Conservation (phyloP, 2,113 vertebrate species). For the Rhinichthys klamathensis region DNA sequence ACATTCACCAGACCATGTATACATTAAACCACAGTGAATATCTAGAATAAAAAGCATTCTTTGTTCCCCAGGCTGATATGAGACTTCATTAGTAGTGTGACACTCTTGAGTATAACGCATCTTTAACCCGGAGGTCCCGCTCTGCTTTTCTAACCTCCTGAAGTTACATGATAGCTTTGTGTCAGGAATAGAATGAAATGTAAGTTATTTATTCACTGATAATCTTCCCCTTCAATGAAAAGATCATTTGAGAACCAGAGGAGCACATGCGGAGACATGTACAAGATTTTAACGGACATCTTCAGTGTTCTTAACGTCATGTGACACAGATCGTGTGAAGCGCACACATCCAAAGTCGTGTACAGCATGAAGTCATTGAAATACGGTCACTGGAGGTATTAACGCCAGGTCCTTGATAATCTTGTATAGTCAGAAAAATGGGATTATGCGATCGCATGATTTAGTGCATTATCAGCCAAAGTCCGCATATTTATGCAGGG, state of each 20-base stretch:
- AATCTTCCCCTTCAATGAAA: constrained; percentile 53
- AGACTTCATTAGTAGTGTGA: background rate
- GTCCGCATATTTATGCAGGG: no score
- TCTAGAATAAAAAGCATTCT: background rate
- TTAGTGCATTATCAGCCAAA: no score
- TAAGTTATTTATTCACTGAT: background rate
- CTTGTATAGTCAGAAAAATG: background rate
- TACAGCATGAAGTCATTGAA: background rate
- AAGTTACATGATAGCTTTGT: background rate
- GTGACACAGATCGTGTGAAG: background rate
- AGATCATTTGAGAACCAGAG: background rate
- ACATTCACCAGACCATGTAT: background rate
- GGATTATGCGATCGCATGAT: no score
- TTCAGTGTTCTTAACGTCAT: no score
- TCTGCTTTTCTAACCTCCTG: constrained; percentile 43
- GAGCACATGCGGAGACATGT: background rate
- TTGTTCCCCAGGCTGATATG: background rate
- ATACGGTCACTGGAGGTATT: constrained; percentile 54
- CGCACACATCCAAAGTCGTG: background rate
- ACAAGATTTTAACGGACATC: no score
- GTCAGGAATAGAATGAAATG: background rate
- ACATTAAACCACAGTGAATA: background rate
- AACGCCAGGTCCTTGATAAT: constrained; percentile 36
- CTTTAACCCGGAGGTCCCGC: background rate
- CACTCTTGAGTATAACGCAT: constrained; percentile 16